Evolutionary conservation across 2,113 vertebrate genomes (phyloP).

Genomic region (Pterophyllum scalare): DNA sequence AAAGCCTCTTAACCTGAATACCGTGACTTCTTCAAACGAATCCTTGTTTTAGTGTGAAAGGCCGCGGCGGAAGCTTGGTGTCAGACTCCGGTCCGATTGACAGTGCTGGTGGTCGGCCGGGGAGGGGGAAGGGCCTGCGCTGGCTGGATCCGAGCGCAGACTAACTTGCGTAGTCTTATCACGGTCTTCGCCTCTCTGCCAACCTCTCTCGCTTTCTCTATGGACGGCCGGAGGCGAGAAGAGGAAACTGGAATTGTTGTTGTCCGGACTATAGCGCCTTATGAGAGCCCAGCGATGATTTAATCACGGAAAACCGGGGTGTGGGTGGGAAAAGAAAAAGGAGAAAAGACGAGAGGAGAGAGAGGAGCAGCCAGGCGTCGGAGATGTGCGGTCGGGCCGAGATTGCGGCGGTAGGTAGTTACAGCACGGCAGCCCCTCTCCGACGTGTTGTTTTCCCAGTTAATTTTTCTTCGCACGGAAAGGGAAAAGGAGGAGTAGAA

Average conservation of each 20-base stretch:
- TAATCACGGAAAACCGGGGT: slow-evolving; percentile 48
- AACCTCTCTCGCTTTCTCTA: slow-evolving; percentile 42
- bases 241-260: slow-evolving; percentile 60
- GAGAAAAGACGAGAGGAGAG: slow-evolving; percentile 31
- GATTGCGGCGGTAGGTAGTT: slow-evolving; percentile 77
- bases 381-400: slow-evolving; percentile 81
- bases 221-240: slow-evolving; percentile 63
- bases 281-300: slow-evolving; percentile 50
- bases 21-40: neutral
- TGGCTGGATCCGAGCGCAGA: slow-evolving; percentile 45
- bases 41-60: slow-evolving; percentile 52
- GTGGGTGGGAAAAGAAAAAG: slow-evolving; percentile 19
- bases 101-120: neutral
- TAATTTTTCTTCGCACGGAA: slow-evolving; percentile 33
- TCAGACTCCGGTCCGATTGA: neutral
- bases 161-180: slow-evolving; percentile 69
- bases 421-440: slow-evolving; percentile 28
- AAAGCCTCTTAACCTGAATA: neutral
- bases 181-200: slow-evolving; percentile 33
- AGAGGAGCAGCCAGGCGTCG: slow-evolving; percentile 49
- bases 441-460: slow-evolving; percentile 63
- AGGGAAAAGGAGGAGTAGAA: neutral
- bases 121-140: slow-evolving; percentile 69
- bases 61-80: neutral
- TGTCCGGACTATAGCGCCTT: slow-evolving; percentile 49